These are phyloP conservation scores for Macrotis lagotis DNA, from an alignment of 2,113 vertebrate species.

Conservation along the genomic window DNA sequence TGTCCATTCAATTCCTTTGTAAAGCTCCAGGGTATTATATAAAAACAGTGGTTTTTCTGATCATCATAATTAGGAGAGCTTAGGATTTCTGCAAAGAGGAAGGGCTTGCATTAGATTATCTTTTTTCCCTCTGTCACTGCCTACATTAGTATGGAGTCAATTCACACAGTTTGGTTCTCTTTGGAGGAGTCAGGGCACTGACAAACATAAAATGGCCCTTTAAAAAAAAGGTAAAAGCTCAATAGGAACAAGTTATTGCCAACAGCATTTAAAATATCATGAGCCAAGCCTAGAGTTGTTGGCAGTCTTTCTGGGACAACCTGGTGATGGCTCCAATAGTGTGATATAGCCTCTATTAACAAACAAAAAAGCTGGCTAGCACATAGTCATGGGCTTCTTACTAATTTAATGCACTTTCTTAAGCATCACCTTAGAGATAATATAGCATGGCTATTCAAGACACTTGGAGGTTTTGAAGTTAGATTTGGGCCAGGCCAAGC, in stretches of 20 bases:
- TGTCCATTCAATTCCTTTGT: slow-evolving; percentile 79
- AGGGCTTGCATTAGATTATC: slow-evolving; percentile 30
- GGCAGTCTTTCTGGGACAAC: slow-evolving; percentile 49
- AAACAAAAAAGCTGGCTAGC: slow-evolving; percentile 39
- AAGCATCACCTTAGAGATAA: slow-evolving; percentile 17
- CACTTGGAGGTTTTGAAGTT: slow-evolving; percentile 39
- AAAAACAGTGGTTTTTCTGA: slow-evolving; percentile 77
- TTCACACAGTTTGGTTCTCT: slow-evolving; percentile 33
- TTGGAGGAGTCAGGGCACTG: slow-evolving; percentile 46
- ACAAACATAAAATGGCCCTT: slow-evolving; percentile 51
- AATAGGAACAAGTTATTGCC: slow-evolving; percentile 47
- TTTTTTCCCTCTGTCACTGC: slow-evolving; percentile 33
- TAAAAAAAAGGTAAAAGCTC: slow-evolving; percentile 53
- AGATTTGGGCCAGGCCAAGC: slow-evolving; percentile 17
- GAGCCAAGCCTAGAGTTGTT: slow-evolving; percentile 50
- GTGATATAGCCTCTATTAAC: slow-evolving; percentile 50
- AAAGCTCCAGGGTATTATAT: slow-evolving; percentile 75
- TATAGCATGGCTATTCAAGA: not conserved
- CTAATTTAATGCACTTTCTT: slow-evolving; percentile 15
- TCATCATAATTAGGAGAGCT: slow-evolving; percentile 76
- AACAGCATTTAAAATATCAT: slow-evolving; percentile 56
- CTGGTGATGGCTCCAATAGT: slow-evolving; percentile 45
- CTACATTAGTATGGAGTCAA: slow-evolving; percentile 40
- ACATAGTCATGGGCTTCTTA: not conserved
- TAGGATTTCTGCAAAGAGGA: slow-evolving; percentile 40